Evolutionary conservation across 2,888 invertebrate genomes (phyloP).

Genomic region (Caenorhabditis sinica): DNA sequence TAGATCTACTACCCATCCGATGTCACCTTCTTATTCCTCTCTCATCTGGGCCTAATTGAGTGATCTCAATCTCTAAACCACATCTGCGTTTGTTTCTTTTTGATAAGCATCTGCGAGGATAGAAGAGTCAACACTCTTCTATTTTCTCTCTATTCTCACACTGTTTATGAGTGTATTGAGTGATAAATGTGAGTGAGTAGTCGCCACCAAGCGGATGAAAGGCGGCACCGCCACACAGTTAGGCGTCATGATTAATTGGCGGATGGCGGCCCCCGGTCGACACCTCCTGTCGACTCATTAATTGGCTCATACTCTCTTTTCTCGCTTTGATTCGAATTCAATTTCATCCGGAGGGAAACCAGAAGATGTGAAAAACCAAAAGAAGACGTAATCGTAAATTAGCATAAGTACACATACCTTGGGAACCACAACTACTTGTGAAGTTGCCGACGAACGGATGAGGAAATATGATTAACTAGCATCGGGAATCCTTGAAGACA

Average conservation of each 20-base stretch:
- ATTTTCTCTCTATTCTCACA: background rate
- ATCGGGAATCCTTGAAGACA: slow-evolving; percentile 2
- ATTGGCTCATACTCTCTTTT: slow-evolving; percentile 51
- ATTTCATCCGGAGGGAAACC: slow-evolving; percentile 39
- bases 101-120: slow-evolving; percentile 51
- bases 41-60: slow-evolving; percentile 41
- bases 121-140: slow-evolving; percentile 28
- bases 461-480: slow-evolving; percentile 54
- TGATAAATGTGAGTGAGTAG: slow-evolving; percentile 57
- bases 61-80: slow-evolving; percentile 39
- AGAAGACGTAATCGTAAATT: slow-evolving; percentile 59
- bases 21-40: background rate
- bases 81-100: slow-evolving; percentile 56
- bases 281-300: slow-evolving; percentile 65
- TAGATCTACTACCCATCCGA: slow-evolving; percentile 22
- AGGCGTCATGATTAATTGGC: slow-evolving; percentile 64
- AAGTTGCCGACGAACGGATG: slow-evolving; percentile 44
- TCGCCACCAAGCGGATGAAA: slow-evolving; percentile 58
- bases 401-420: slow-evolving; percentile 65
- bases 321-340: slow-evolving; percentile 56
- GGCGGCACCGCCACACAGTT: slow-evolving; percentile 64
- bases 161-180: slow-evolving; percentile 56
- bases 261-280: slow-evolving; percentile 52
- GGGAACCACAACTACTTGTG: slow-evolving; percentile 47
- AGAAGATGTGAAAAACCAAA: background rate